Conservation (phyloP, 2,888 invertebrate genomes). For the Thymelicus sylvestris region DNA sequence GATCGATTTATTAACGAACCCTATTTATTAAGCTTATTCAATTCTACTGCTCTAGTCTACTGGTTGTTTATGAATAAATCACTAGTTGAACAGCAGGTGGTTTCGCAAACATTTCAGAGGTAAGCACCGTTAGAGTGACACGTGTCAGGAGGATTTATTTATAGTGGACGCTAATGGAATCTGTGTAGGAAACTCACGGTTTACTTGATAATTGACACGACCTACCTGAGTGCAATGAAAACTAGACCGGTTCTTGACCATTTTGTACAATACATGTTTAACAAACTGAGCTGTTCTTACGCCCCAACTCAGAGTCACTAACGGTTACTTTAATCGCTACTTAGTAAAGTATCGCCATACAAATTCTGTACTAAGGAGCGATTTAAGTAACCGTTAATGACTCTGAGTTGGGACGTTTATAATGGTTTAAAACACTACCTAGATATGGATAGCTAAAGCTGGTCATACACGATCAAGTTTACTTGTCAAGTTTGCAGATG, state of each 20-base stretch:
- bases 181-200: background rate
- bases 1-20: background rate
- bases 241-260: background rate
- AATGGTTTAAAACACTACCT: no score
- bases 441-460: no score
- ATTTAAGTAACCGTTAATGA: no score
- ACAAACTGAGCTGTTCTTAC: background rate
- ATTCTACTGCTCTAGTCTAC: conserved; percentile 8
- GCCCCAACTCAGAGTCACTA: no score
- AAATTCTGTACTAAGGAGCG: no score
- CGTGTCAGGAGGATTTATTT: conserved; percentile 12
- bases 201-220: conserved; percentile 16
- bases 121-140: conserved; percentile 14
- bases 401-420: no score
- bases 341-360: no score
- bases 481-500: no score
- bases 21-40: background rate
- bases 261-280: background rate
- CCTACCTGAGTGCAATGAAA: background rate
- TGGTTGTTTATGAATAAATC: conserved; percentile 18
- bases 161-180: conserved; percentile 13
- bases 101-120: conserved; percentile 3
- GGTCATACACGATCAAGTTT: no score
- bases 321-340: no score
- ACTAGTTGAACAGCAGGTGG: conserved; percentile 17